Evolutionary conservation across 2,797 vertebrate species (phyloP).

Genomic region (Lindbergichthys nudifrons): DNA sequence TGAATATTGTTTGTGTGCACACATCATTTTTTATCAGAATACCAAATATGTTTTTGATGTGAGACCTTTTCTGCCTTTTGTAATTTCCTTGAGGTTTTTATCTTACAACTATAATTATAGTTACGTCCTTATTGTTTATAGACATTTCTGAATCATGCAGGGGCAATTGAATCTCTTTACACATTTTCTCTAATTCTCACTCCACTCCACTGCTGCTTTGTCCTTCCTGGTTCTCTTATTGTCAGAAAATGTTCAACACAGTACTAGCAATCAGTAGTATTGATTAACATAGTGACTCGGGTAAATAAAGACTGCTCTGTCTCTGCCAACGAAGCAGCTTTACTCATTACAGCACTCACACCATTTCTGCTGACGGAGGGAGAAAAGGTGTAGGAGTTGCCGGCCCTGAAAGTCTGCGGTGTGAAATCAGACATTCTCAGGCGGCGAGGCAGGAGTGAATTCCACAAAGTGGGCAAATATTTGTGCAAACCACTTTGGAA

Average conservation of each 20-base stretch:
- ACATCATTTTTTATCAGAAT: background rate
- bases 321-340: slow-evolving; percentile 50
- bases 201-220: slow-evolving; percentile 1
- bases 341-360: slow-evolving; percentile 30
- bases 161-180: background rate
- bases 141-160: background rate
- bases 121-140: slow-evolving; percentile 8
- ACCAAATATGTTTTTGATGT: background rate
- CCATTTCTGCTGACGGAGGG: slow-evolving; percentile 60
- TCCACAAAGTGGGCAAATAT: slow-evolving; percentile 77
- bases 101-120: background rate
- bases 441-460: slow-evolving; percentile 58
- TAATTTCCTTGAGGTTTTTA: background rate
- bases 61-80: background rate
- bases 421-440: slow-evolving; percentile 69
- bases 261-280: slow-evolving; percentile 25
- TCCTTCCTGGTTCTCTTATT: slow-evolving; percentile 12
- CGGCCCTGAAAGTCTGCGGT: slow-evolving; percentile 51
- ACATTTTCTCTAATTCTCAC: slow-evolving; percentile 1
- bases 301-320: slow-evolving; percentile 50
- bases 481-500: slow-evolving; percentile 66
- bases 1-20: background rate
- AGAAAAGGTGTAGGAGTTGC: slow-evolving; percentile 58
- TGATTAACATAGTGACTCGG: slow-evolving; percentile 38
- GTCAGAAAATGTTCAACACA: slow-evolving; percentile 26